Conservation (phyloP, 1,140 invertebrate genomes). For the Vollenhovia emeryi region DNA sequence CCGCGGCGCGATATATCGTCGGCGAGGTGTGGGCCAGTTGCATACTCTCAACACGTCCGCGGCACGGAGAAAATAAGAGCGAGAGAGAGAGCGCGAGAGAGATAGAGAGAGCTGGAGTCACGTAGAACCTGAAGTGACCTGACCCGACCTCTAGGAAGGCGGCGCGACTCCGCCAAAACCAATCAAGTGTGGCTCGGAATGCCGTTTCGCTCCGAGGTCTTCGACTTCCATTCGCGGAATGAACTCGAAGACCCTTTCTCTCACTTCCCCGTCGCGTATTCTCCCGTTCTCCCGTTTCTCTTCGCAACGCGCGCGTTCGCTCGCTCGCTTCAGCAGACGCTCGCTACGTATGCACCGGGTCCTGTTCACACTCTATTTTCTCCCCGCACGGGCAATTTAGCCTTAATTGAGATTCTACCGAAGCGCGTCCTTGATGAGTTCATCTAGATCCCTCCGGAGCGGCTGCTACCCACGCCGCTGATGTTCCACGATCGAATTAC, state of each 20-base stretch:
- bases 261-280: conserved; percentile 51
- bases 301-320: conserved; percentile 10
- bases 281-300: neutral
- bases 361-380: conserved; percentile 70
- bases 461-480: neutral
- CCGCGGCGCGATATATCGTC: conserved; percentile 28
- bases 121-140: conserved; percentile 67
- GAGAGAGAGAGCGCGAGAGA: conserved; percentile 1
- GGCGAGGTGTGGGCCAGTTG: conserved; percentile 48
- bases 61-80: neutral
- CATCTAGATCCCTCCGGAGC: conserved; percentile 52
- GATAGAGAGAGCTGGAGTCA: conserved; percentile 43
- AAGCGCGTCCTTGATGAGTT: conserved; percentile 72
- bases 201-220: conserved; percentile 73
- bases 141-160: conserved; percentile 70
- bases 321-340: neutral
- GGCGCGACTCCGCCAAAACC: conserved; percentile 75
- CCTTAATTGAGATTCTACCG: conserved; percentile 73
- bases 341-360: neutral
- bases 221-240: conserved; percentile 71
- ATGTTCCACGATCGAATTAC: conserved; percentile 6
- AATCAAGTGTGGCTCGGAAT: conserved; percentile 78
- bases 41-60: conserved; percentile 27
- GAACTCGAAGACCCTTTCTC: conserved; percentile 62
- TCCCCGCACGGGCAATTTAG: conserved; percentile 61